These are phyloP conservation scores for Crotalus viridis DNA, from an alignment of 2,113 vertebrate genomes.

Conservation along the genomic window DNA sequence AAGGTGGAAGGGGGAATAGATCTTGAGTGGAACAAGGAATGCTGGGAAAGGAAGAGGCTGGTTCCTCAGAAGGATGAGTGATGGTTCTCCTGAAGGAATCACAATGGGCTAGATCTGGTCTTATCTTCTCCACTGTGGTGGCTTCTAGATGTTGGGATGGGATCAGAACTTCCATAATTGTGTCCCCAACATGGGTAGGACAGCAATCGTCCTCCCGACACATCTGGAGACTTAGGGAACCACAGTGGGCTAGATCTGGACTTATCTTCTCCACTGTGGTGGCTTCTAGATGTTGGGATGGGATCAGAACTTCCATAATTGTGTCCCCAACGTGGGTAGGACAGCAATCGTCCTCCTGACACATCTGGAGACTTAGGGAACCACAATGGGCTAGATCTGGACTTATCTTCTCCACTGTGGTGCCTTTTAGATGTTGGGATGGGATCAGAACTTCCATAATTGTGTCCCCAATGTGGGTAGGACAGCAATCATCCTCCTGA, in stretches of 20 bases:
- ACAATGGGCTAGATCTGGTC: not conserved
- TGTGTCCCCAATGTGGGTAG: not conserved
- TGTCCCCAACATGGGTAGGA: not conserved
- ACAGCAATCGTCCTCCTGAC: not conserved
- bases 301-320: not conserved
- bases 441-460: not conserved
- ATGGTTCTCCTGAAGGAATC: not conserved
- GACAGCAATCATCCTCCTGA: not conserved
- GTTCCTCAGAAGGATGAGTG: not conserved
- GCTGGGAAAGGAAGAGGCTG: fast-evolving
- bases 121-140: not conserved
- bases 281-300: not conserved
- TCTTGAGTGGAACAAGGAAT: not conserved
- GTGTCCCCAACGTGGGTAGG: not conserved
- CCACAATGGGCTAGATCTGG: too few species aligned
- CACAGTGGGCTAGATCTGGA: too few species aligned
- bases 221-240: not conserved
- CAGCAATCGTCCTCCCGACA: not conserved
- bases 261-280: too few species aligned
- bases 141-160: not conserved
- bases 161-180: too few species aligned
- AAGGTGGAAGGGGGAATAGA: not conserved
- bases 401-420: too few species aligned
- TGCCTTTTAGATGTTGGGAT: not conserved
- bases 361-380: not conserved